phyloP scores from a whole-genome alignment of 2,113 vertebrate species.

The Cervus canadensis region DNA sequence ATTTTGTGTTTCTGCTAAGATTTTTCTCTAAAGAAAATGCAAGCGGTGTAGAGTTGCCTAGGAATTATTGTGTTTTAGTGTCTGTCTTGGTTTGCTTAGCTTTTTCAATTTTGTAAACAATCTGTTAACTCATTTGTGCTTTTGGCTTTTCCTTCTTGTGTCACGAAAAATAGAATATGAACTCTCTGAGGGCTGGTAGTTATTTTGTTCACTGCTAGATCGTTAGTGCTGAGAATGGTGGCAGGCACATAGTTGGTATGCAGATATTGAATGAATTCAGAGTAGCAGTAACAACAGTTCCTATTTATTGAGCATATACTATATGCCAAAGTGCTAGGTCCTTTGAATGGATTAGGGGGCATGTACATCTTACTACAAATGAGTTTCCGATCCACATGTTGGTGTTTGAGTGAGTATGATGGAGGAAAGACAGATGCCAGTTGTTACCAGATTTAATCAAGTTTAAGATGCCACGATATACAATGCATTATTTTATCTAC shows the following conservation, averaged over 20 bases:
- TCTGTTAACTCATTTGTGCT: neutral
- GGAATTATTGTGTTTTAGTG: neutral
- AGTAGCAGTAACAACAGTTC: neutral
- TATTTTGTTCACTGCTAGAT: neutral
- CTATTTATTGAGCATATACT: neutral
- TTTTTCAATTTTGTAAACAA: neutral
- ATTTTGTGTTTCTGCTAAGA: neutral
- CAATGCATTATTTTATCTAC: neutral
- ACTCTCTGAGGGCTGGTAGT: neutral
- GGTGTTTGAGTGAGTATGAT: neutral
- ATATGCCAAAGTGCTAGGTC: neutral
- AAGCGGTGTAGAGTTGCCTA: neutral
- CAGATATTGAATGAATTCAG: neutral
- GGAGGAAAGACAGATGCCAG: neutral
- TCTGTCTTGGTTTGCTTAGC: neutral
- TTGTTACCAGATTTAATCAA: neutral
- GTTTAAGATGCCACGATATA: neutral
- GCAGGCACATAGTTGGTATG: neutral
- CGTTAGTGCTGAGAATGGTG: neutral
- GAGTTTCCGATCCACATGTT: neutral
- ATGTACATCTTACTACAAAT: neutral
- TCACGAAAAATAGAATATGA: neutral
- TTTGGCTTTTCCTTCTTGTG: neutral
- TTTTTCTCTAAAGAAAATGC: neutral
- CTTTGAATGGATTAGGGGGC: neutral